phyloP scores from a whole-genome alignment of 2,113 vertebrate species.

The Hydrochoerus hydrochaeris region DNA sequence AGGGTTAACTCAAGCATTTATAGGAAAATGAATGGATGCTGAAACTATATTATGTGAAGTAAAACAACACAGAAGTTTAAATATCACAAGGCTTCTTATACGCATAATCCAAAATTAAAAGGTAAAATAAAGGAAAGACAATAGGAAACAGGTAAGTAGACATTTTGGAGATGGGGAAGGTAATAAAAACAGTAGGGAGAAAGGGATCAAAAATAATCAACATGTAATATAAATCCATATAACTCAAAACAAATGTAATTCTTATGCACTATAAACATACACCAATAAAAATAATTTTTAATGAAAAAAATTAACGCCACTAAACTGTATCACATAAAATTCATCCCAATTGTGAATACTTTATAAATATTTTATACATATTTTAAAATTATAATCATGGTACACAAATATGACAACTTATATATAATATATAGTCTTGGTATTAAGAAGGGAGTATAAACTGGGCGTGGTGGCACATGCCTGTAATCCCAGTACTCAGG shows the following conservation, averaged over 20 bases:
- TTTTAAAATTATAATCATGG: neutral
- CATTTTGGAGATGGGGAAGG: neutral
- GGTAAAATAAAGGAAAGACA: neutral
- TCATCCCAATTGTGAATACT: neutral
- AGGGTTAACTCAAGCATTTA: neutral
- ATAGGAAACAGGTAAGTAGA: neutral
- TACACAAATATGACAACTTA: neutral
- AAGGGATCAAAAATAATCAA: neutral
- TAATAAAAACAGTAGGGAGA: neutral
- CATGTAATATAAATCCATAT: neutral
- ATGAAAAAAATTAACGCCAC: neutral
- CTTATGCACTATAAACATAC: neutral
- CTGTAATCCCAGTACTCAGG: no score
- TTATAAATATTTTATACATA: neutral
- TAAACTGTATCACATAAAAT: slow-evolving; percentile 30
- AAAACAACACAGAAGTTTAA: neutral
- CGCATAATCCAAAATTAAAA: neutral
- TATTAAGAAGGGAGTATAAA: no score
- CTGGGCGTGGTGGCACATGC: no score
- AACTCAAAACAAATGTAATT: neutral
- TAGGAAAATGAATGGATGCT: neutral
- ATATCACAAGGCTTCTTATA: neutral
- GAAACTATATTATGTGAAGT: neutral
- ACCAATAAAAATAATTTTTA: neutral
- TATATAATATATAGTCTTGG: neutral